Evolutionary conservation across 2,113 vertebrate species (phyloP).

Genomic region (Rhineura floridana): DNA sequence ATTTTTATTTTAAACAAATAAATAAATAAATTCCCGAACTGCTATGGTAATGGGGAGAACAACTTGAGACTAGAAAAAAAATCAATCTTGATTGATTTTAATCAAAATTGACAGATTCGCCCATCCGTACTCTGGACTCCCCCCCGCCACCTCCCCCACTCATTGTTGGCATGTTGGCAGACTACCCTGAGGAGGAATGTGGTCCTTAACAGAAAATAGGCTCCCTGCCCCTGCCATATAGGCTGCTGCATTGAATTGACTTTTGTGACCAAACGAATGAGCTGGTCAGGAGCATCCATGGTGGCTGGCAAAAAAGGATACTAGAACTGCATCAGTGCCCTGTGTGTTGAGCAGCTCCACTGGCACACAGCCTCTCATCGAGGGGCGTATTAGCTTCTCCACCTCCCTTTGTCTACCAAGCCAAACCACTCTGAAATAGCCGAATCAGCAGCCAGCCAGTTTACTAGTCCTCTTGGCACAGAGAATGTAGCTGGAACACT

Average conservation of each 20-base stretch:
- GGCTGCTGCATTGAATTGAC: neutral
- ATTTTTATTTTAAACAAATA: no score
- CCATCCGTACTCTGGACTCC: no score
- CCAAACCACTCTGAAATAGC: conserved; percentile 36
- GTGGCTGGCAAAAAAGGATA: neutral
- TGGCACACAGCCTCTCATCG: conserved; percentile 11
- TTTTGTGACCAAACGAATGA: neutral
- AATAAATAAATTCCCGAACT: no score
- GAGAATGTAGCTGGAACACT: conserved; percentile 48
- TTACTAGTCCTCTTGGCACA: conserved; percentile 41
- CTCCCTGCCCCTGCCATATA: neutral
- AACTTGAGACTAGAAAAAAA: no score
- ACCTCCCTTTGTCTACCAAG: conserved; percentile 39
- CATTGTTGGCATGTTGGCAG: no score
- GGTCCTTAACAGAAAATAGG: neutral
- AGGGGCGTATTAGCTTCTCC: neutral
- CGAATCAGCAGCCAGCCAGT: conserved; percentile 31
- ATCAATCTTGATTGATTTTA: no score
- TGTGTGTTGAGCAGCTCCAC: neutral
- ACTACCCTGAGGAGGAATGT: neutral
- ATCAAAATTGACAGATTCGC: no score
- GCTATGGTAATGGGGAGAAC: no score
- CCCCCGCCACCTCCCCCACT: no score
- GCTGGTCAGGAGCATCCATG: neutral
- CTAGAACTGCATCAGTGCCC: neutral